These are phyloP conservation scores for Ctenodactylus gundi DNA, from an alignment of 2,113 vertebrate genomes.

Conservation along the genomic window DNA sequence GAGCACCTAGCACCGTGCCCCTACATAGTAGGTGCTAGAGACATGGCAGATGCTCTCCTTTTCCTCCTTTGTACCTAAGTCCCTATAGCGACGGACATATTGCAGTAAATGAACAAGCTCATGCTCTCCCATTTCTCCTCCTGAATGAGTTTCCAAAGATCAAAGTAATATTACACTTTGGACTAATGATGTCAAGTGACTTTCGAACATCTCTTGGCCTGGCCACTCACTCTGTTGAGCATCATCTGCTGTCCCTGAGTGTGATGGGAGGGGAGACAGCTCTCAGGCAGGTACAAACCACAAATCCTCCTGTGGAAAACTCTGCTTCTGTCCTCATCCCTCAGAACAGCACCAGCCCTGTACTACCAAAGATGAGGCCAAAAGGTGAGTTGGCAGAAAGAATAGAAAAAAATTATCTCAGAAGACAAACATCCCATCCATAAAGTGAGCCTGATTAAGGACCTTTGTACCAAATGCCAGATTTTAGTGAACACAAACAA, in stretches of 20 bases:
- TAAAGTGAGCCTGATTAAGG: neutral
- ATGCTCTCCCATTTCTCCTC: constrained; percentile 30
- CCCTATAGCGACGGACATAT: neutral
- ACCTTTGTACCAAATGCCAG: neutral
- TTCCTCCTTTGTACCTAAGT: neutral
- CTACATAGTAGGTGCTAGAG: neutral
- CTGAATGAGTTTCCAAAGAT: constrained; percentile 51
- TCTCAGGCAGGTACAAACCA: neutral
- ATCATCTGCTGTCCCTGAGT: constrained; percentile 2
- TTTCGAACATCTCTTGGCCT: neutral
- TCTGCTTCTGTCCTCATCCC: neutral
- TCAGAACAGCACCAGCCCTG: neutral
- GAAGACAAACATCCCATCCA: neutral
- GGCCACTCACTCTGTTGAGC: neutral
- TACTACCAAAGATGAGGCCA: neutral
- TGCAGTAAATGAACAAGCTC: neutral
- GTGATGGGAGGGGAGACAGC: neutral
- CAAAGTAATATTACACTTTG: constrained; percentile 33
- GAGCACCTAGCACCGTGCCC: neutral
- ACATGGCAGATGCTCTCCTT: neutral
- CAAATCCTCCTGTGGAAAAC: neutral
- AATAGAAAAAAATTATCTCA: neutral
- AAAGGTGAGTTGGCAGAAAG: neutral
- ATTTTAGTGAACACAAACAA: constrained; percentile 31
- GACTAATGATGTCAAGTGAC: constrained; percentile 36